Base-by-base conservation (phyloP, 2,797 vertebrate genomes). In the Holocentrus rufus region DNA sequence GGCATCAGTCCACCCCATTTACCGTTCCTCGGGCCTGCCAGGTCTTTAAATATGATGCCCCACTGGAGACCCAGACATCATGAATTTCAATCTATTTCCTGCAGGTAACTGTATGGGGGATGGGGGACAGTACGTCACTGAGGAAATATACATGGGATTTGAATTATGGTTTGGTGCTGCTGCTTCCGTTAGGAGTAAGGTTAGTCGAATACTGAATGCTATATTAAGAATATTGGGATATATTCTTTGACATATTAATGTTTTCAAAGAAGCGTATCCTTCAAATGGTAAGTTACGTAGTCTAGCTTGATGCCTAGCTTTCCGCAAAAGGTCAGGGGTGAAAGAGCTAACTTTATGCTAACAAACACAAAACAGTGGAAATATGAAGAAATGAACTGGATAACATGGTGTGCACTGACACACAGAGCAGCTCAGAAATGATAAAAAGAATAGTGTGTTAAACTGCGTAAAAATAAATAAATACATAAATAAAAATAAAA, bases 1-100 rank as follows among this genome's bases (percentile, higher is more conserved):
- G 69, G 62, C 7, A 46, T 74, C 77, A 46, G 63, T 31, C 8
- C 20, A 46, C 2, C 54, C 56, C 72, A 83, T 82, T 82, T 81
- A 80, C 72, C 14, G 60, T 53, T 63, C 52, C 55, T 13, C 7
- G 0, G 71, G 44, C 58, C 60, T 60, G 77, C 15, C 42, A 14
- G 57, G 57, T 72, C 62, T 80, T 83, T 77, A 70, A 80, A 84
- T 72, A 72, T 52, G 63, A 66, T 42, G 76, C 20, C 55, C 79
- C 68, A 75, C 39, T 39, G 31, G 65, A 77, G 57, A 69, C 59
- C 49, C 39, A 79, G 62, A 77, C 77, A 73, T 77, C 68, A 85
- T 85, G 65, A 83, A 85, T 85, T 74, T 79, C 46, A 68, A 63
- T 78, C 36, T 57, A 30, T 65, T 69, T 80, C 74, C 52, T 56